phyloP scores from a whole-genome alignment of 2,888 invertebrate genomes.

The Perdita meconis region DNA sequence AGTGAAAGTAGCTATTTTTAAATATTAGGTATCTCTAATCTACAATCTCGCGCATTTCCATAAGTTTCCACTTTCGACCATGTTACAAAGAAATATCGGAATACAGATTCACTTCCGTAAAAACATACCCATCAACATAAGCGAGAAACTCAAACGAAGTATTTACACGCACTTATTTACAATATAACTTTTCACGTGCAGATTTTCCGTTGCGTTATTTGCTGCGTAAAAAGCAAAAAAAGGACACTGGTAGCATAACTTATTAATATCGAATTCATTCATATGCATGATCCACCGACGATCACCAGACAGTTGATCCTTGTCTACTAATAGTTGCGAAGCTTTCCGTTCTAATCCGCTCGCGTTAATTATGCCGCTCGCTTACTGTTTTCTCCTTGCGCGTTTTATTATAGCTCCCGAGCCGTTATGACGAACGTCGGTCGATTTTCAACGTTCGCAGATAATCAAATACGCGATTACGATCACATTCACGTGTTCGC shows the following conservation, averaged over 20 bases:
- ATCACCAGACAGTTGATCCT: background rate
- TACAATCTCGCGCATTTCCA: background rate
- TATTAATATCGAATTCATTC: background rate
- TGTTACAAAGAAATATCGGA: too few species aligned
- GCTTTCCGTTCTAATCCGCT: background rate
- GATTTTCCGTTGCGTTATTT: background rate
- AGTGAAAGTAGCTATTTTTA: too few species aligned
- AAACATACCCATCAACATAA: too few species aligned
- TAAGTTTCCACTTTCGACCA: too few species aligned
- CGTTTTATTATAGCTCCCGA: background rate
- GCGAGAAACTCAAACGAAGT: too few species aligned
- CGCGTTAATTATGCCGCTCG: background rate
- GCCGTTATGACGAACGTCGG: background rate
- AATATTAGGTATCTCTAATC: background rate
- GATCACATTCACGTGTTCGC: slow-evolving; percentile 11
- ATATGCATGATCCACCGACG: background rate
- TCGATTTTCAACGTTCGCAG: background rate
- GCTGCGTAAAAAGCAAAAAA: background rate
- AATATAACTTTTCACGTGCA: too few species aligned
- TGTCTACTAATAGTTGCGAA: background rate
- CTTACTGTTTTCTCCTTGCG: background rate
- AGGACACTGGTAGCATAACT: background rate
- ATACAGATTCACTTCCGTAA: too few species aligned
- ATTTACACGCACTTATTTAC: too few species aligned
- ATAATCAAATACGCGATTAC: slow-evolving; percentile 3